phyloP scores from a whole-genome alignment of 2,113 vertebrate species.

The Telmatochromis brachygnathus region DNA sequence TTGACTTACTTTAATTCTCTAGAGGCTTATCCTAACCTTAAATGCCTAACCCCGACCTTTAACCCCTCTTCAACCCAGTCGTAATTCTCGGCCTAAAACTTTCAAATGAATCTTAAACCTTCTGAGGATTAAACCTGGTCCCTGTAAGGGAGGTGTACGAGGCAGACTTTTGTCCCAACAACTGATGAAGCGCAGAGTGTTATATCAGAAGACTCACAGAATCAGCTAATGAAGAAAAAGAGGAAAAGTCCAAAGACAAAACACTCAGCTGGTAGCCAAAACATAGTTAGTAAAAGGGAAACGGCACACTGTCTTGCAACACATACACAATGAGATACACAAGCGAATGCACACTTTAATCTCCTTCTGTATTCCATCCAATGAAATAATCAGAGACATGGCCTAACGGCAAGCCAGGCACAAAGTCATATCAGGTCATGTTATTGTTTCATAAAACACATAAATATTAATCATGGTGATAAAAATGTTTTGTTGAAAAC shows the following conservation, averaged over 20 bases:
- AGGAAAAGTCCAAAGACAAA: slow-evolving; percentile 38
- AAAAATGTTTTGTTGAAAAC: background rate
- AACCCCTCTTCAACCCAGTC: background rate
- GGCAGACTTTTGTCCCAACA: background rate
- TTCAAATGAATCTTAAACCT: background rate
- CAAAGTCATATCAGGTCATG: background rate
- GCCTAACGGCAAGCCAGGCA: background rate
- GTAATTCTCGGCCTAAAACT: background rate
- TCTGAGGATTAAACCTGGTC: background rate
- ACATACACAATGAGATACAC: background rate
- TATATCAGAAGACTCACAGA: background rate
- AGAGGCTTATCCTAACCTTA: background rate
- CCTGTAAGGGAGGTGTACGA: background rate
- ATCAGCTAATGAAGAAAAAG: background rate
- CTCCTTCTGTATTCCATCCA: background rate
- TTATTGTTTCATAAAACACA: slow-evolving; percentile 28
- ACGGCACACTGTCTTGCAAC: background rate
- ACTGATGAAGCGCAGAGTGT: background rate
- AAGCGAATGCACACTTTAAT: background rate
- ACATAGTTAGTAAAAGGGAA: slow-evolving; percentile 18
- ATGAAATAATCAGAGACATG: background rate
- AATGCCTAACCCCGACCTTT: background rate
- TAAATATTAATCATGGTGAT: slow-evolving; percentile 34
- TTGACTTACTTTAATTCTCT: background rate
- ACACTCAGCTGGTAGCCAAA: slow-evolving; percentile 40